Base-by-base conservation (phyloP, 2,113 vertebrate species). In the Pelmatolapia mariae region DNA sequence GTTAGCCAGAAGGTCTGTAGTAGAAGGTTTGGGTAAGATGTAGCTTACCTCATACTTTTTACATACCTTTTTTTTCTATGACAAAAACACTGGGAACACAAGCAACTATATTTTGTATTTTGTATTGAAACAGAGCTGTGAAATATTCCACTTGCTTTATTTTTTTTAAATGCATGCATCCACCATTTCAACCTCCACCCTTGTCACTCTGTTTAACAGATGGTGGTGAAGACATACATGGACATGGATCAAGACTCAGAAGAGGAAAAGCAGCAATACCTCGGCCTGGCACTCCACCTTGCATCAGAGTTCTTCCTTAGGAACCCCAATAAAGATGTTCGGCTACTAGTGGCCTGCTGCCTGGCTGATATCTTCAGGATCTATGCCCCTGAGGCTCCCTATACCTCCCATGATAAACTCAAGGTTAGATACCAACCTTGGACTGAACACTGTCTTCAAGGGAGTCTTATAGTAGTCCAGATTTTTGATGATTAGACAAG, bases 221-320 rank as follows among this genome's bases (percentile, higher is more conserved):
- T 99, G 98, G 98, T 99, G 95, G 99, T 99, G 80, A 99, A 99
- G 96, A 99, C 98, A 6, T 99, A 98, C 94, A 99, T 99, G 99
- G 98, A 99, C 94, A 99, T 99, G 99, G 99, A 99, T 96, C 99
- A 99, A 96, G 99, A 99, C 95, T 99, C 98, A 1, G 99, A 99
- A 96, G 99, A 99, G 89, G 99, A 99, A 94, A 99, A 99, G 93
- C 98, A 99, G 94, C 98, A 99, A 95, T 99, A 99, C 95, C 97
- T 99, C 56, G 97, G 97, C 54, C 94, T 99, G 92, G 99, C 99
- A 24, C 98, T 99, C 95, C 99, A 99, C 95, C 97, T 99, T 86
- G 98, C 99, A 54, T 99, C 98, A 85, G 99, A 99, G 97, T 99
- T 99, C 96, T 99, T 99, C 95, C 97, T 99, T 96, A 98, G 98